phyloP scores from a whole-genome alignment of 1,140 invertebrate species.

The Apis dorsata region DNA sequence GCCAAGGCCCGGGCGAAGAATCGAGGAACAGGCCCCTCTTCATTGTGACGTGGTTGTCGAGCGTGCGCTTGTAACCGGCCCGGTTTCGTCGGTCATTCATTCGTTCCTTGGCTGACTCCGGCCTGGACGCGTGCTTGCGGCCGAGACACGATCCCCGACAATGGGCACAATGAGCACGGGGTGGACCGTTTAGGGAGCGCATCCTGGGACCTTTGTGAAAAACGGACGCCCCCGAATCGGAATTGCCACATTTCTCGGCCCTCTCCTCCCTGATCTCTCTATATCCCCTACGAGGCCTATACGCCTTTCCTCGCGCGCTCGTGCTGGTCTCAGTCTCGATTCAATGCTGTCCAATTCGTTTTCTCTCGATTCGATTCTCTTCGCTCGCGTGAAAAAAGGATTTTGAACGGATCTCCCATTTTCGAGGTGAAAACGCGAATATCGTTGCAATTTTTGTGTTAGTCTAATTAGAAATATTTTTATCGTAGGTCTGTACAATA shows the following conservation, averaged over 20 bases:
- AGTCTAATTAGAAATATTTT: too few species aligned
- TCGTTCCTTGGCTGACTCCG: slow-evolving; percentile 24
- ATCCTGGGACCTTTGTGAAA: slow-evolving; percentile 33
- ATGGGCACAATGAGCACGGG: slow-evolving; percentile 61
- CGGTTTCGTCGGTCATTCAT: slow-evolving; percentile 45
- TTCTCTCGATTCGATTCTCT: neutral
- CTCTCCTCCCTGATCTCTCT: slow-evolving; percentile 25
- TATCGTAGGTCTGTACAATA: too few species aligned
- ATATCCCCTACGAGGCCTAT: neutral
- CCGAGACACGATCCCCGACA: slow-evolving; percentile 63
- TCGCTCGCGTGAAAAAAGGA: neutral
- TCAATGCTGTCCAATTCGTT: neutral
- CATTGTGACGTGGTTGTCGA: slow-evolving; percentile 73
- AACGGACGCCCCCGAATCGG: slow-evolving; percentile 29
- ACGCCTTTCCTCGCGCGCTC: neutral
- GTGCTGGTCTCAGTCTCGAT: neutral
- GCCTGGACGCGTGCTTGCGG: slow-evolving; percentile 51
- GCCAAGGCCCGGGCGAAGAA: neutral
- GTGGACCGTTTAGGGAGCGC: slow-evolving; percentile 68
- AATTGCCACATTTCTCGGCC: slow-evolving; percentile 51
- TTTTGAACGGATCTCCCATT: neutral
- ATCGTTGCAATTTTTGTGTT: neutral
- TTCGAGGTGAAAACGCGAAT: neutral
- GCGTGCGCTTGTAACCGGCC: slow-evolving; percentile 71
- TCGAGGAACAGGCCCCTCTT: slow-evolving; percentile 1